These are phyloP conservation scores for Oxycera nigricornis DNA, from an alignment of 2,888 invertebrate species.

Conservation along the genomic window DNA sequence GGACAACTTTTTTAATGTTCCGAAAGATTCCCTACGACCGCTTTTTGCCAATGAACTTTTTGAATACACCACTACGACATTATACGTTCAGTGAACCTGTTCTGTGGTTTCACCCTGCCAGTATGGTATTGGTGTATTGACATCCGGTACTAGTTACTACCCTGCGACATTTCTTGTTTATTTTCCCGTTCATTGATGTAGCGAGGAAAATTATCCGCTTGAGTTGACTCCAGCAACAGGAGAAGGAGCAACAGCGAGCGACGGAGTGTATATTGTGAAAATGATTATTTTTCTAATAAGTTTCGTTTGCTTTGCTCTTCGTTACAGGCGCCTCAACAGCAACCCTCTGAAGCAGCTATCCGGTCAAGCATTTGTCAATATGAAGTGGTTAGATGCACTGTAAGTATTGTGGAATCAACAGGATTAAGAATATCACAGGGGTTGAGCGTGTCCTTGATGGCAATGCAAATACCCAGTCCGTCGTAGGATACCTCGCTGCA, in stretches of 20 bases:
- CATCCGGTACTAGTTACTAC: constrained; percentile 1
- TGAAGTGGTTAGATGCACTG: constrained; percentile 63
- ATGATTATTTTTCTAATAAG: constrained; percentile 27
- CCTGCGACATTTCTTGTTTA: constrained; percentile 21
- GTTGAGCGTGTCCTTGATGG: too few species aligned
- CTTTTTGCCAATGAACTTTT: constrained; percentile 30
- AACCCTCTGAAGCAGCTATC: constrained; percentile 63
- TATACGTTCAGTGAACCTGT: constrained; percentile 24
- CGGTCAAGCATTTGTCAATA: constrained; percentile 60
- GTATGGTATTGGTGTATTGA: background rate
- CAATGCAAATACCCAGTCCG: too few species aligned
- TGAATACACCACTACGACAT: background rate
- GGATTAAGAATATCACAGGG: background rate
- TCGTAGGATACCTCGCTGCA: too few species aligned
- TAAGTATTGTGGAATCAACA: constrained; percentile 55
- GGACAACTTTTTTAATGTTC: constrained; percentile 24
- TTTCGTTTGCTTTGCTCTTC: constrained; percentile 27
- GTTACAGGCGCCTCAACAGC: constrained; percentile 62
- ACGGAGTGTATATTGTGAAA: background rate
- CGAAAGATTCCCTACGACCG: background rate
- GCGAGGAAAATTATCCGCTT: background rate
- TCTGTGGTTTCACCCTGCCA: background rate
- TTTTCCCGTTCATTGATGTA: background rate
- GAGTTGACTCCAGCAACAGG: background rate
- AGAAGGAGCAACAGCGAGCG: background rate